Percentiles rank a stretch among this genome's conserved stretches.
These are phyloP conservation scores for Lepisosteus oculatus DNA, from an alignment of 2,113 vertebrate species.

Conservation along the genomic window DNA sequence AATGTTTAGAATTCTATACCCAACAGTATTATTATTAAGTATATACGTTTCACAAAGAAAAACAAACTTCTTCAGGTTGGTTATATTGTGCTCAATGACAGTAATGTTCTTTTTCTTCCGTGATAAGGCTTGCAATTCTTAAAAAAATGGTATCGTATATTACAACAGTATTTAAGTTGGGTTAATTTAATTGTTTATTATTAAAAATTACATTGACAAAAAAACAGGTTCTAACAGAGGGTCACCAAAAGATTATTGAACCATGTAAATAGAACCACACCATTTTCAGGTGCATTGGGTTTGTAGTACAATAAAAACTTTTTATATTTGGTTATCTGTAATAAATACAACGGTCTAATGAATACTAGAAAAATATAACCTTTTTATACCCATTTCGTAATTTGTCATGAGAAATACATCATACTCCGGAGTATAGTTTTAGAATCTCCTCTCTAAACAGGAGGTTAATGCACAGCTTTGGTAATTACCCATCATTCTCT, in stretches of 20 bases:
- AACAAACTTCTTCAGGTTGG: too few relatives aligned
- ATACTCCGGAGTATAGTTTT: neutral
- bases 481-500: too few relatives aligned
- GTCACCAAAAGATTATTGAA: constrained; percentile 1
- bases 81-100: too few relatives aligned
- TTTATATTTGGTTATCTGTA: neutral
- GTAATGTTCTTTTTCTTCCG: too few relatives aligned
- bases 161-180: constrained; percentile 11
- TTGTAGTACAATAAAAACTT: neutral
- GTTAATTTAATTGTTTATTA: neutral
- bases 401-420: too few relatives aligned
- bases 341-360: neutral
- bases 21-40: too few relatives aligned
- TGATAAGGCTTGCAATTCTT: too few relatives aligned
- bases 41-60: too few relatives aligned
- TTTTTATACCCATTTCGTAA: too few relatives aligned
- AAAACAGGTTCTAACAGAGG: neutral
- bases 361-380: neutral
- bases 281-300: neutral
- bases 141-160: neutral
- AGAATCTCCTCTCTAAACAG: constrained; percentile 4
- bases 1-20: too few relatives aligned
- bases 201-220: too few relatives aligned
- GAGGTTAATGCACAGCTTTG: too few relatives aligned
- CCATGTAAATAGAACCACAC: neutral